Base-by-base conservation (phyloP, 1,140 invertebrate species). In the Delia radicum region DNA sequence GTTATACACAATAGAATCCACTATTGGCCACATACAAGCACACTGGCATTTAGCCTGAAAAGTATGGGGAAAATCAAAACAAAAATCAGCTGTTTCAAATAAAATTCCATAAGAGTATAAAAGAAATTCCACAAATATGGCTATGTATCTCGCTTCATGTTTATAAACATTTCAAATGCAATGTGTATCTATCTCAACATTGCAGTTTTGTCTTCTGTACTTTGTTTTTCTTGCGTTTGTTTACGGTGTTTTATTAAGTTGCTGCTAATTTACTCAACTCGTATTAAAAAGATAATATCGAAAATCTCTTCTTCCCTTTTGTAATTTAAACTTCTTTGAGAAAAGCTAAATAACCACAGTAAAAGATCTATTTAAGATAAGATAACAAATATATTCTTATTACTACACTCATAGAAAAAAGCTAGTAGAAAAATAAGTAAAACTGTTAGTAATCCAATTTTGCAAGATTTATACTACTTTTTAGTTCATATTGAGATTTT, bases 41-140 rank as follows among this genome's bases (percentile, higher is more conserved):
- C 55, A 29, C 63, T 8, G n/a, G 15, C 27, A 37, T 15, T 48
- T 31, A 67, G 13, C 0, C 1, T 15, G 2, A 15, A 31, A 29
- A 28, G 12, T 18, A 31, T 18, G 8, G 15, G 0, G 5, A 13
- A 37, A 69, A 69, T 33, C 65, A 69, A 69, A 69, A 69, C 65
- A 69, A 69, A 69, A 37, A 69, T 69, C 65, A 69, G 65, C 65
- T 69, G 65, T 69, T 69, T 37, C 62, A 18, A 24, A 55, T 55
- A 21, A 21, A 55, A n/a, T n/a, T n/a, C n/a, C n/a, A n/a, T n/a
- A n/a, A 42, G 24, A 24, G 24, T 15, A 61, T 18, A 61, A 5
- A 61, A 24, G 2, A 61, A 61, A 61, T 5, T 5, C n/a, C 8
- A 26, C 46, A 48, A 48, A 4, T 48, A 48, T n/a, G n/a, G n/a